These are phyloP conservation scores for Falco berigora DNA, from an alignment of 2,797 vertebrate species.

Conservation along the genomic window DNA sequence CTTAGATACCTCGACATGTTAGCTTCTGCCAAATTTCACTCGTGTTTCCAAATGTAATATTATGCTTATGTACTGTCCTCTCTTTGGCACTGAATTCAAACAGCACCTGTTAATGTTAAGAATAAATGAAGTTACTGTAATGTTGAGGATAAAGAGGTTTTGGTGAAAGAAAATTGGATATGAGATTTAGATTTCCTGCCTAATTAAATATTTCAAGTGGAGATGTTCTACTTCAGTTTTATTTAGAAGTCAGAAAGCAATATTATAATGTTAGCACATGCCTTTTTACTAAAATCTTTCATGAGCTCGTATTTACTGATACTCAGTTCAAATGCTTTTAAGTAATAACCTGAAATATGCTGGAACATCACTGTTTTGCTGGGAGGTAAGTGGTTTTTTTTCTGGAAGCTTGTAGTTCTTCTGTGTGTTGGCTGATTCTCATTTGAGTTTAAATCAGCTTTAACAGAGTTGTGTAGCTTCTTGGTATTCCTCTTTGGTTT, in stretches of 20 bases:
- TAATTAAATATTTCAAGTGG: constrained; percentile 12
- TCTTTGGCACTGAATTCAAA: constrained; percentile 44
- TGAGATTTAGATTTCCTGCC: neutral
- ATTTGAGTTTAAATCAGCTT: constrained; percentile 1
- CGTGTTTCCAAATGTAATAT: constrained; percentile 65
- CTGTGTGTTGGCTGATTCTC: neutral
- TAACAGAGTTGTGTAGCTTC: neutral
- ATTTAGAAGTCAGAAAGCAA: neutral
- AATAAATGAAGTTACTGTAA: constrained; percentile 40
- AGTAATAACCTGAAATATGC: neutral
- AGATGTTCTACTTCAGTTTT: neutral
- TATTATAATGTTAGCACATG: neutral
- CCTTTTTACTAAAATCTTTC: neutral
- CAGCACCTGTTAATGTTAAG: constrained; percentile 52
- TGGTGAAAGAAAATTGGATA: constrained; percentile 47
- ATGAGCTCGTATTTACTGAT: neutral
- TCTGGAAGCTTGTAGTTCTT: neutral
- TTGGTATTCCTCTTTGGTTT: neutral
- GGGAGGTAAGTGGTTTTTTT: neutral
- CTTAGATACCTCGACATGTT: neutral
- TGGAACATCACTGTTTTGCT: neutral
- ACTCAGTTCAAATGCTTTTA: neutral
- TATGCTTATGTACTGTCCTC: constrained; percentile 46
- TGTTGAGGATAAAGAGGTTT: constrained; percentile 37
- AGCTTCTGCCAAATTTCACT: constrained; percentile 61